phyloP scores from a whole-genome alignment of 2,113 vertebrate species.

The Guaruba guarouba region DNA sequence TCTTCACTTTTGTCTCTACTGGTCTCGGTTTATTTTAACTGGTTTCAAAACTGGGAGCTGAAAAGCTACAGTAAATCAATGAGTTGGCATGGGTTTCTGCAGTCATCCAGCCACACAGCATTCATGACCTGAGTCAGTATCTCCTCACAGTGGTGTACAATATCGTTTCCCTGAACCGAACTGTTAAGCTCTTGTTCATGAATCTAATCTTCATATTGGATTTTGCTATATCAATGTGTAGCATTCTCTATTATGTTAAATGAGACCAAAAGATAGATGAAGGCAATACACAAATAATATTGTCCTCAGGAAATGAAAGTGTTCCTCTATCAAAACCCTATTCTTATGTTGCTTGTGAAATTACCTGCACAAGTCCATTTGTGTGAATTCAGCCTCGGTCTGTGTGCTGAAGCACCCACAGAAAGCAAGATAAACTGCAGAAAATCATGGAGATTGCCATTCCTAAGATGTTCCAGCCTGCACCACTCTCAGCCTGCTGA shows the following conservation, averaged over 20 bases:
- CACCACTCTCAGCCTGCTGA: not conserved
- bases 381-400: not conserved
- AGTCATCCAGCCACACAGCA: not conserved
- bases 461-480: not conserved
- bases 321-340: not conserved
- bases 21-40: not conserved
- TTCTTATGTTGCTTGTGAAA: not conserved
- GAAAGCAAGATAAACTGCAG: not conserved
- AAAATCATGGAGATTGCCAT: not conserved
- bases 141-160: not conserved
- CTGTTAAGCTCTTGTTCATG: not conserved
- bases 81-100: not conserved
- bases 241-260: not conserved
- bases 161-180: not conserved
- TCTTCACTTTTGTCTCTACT: fast-evolving
- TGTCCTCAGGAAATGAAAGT: not conserved
- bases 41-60: not conserved
- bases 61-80: not conserved
- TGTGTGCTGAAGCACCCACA: not conserved
- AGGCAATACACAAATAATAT: not conserved
- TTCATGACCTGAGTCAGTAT: not conserved
- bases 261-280: not conserved
- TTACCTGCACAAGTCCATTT: not conserved
- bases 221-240: not conserved
- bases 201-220: not conserved